Base-by-base conservation (phyloP, 2,113 vertebrate species). In the Beaufortia kweichowensis region DNA sequence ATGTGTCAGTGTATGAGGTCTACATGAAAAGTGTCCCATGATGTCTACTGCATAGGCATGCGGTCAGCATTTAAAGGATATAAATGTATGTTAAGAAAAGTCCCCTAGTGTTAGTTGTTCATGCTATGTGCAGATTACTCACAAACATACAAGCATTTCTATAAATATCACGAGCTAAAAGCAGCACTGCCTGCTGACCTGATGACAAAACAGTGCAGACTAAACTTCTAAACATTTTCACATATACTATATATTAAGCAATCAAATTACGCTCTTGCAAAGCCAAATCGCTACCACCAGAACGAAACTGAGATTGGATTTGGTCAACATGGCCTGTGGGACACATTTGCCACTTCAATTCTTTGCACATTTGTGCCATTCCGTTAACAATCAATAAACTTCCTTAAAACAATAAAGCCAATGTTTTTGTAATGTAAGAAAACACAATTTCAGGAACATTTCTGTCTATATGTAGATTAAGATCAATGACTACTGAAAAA, bases 1-100 rank as follows among this genome's bases (percentile, higher is more conserved):
- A 57, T 82, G 82, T 73, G 77, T 85, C 84, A 85, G 56, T 76
- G 43, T 73, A 84, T 80, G 8, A 84, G 65, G 74, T 86, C 62
- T 73, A 85, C 81, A 78, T 85, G 80, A 82, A 83, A 65, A 72
- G 1, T 66, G 86, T 82, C 82, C 35, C 83, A 78, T 90, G 90
- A 91, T 86, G 73, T 79, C 39, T 71, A 56, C 29, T 82, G 17
- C 26, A 75, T 70, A 81, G 60, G 48, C 15, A 63, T 79, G 28
- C 39, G 24, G 73, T 82, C 72, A 79, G 59, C 53, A 15, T 57
- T 67, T n/a, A 55, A 48, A 15, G 62, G 59, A 66, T 79, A 76
- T 61, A 76, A 39, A 19, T 63, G 28, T 29, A 69, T 78, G 28
- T 61, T n/a, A 15, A 33, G 56, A 33, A 15, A 78, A 75, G 53